Conservation (phyloP, 1,140 invertebrate species). For the Nixonia krombeini region DNA sequence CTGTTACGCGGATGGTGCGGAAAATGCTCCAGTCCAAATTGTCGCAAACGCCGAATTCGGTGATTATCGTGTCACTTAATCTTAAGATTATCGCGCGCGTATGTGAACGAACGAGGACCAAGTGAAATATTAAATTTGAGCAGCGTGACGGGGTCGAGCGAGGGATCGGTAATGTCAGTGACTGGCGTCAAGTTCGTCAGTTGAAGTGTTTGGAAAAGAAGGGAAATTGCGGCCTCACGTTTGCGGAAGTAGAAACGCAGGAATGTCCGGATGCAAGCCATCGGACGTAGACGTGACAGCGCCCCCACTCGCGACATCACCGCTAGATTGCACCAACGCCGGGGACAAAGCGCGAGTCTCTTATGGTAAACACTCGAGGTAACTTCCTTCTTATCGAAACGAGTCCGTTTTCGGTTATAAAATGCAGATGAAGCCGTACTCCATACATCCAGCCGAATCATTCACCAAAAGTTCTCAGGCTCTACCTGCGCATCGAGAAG, state of each 20-base stretch:
- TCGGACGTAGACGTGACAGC: constrained; percentile 56
- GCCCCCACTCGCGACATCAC: constrained; percentile 27
- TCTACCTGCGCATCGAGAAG: constrained; percentile 63
- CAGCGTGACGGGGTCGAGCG: no score
- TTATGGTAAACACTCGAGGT: constrained; percentile 25
- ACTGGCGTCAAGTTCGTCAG: no score
- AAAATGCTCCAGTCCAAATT: no score
- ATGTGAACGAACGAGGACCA: no score
- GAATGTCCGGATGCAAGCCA: constrained; percentile 65
- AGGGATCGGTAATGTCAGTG: no score
- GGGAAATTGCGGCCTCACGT: constrained; percentile 59
- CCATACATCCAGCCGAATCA: constrained; percentile 5
- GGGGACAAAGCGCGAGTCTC: constrained; percentile 5
- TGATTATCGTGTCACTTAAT: no score
- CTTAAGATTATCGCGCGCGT: no score
- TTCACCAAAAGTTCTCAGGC: constrained; percentile 70
- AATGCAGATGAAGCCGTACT: constrained; percentile 27
- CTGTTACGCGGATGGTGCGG: no score
- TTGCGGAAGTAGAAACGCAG: constrained; percentile 65
- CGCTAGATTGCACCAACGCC: no score
- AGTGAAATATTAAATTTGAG: no score
- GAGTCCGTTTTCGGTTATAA: constrained; percentile 15
- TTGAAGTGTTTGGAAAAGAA: constrained; percentile 14
- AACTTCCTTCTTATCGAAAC: constrained; percentile 27
- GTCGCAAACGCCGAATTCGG: no score